Evolutionary conservation across 2,888 invertebrate species (phyloP), one percentile per base, ranked within the genome.

Genomic region (Drosophila kokeensis): DNA sequence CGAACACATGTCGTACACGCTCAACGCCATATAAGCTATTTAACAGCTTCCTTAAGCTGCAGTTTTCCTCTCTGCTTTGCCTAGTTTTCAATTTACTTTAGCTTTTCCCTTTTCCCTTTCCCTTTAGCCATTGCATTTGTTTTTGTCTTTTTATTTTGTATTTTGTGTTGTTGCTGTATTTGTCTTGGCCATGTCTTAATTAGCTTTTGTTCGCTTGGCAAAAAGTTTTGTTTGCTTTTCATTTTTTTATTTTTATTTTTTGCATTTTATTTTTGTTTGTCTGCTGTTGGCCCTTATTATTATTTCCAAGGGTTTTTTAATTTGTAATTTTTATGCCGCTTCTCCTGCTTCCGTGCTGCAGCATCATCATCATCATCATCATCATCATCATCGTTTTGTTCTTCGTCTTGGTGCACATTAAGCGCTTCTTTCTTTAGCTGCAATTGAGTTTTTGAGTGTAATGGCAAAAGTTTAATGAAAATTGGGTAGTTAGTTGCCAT

Each of bases 251-350:
- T 6, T 27, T 42, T 53, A 18, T 52, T 7, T 48, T 58, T 34
- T 27, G 18, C 8, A 45, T 45, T 45, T 45, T 15, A 24, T 24
- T 64, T 60, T 66, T 58, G 68, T 57, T 69, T 48, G 69, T 60
- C 83, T 79, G 62, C 50, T 70, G 73, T 72, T 81, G 72, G 73
- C 69, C 68, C 72, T 79, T 82, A 76, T 79, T 82, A 82, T 82
- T 82, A 85, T 82, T 82, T 86, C 82, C 81, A 82, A 82, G 83
- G 76, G 82, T 82, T 82, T 82, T 81, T 86, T 86, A 82, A 86
- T 85, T 82, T 82, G 82, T 61, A 82, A 82, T 86, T 82, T 86
- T 82, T 83, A 86, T 82, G 83, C 87, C 82, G 73, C 72, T 62
- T 50, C 53, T 24, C 50, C 34, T 60, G 29, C 58, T 38, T 45